Evolutionary conservation across 2,113 vertebrate species (phyloP).

Genomic region (Cheilinus undulatus): DNA sequence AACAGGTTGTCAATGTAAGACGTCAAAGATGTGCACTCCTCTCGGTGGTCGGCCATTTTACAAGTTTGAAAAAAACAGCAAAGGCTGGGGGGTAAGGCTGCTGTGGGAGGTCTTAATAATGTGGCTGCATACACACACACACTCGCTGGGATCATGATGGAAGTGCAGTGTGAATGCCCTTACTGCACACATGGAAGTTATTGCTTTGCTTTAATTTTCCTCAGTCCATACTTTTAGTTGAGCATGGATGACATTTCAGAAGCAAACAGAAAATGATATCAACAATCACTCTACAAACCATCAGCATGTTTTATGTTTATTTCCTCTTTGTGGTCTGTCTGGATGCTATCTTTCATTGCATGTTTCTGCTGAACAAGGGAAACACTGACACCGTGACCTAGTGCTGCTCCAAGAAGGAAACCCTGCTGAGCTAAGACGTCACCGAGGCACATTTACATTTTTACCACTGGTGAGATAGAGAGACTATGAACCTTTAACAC

Average conservation of each 20-base stretch:
- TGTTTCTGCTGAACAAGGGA: constrained; percentile 41
- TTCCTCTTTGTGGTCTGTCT: neutral
- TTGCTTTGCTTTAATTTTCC: constrained; percentile 1
- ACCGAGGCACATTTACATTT: constrained; percentile 17
- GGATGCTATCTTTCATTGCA: constrained; percentile 13
- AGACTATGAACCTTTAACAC: constrained; percentile 1
- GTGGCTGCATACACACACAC: constrained; percentile 4
- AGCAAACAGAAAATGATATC: constrained; percentile 20
- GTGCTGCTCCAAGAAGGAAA: constrained; percentile 41
- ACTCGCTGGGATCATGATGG: too few relatives aligned
- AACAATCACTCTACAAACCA: neutral
- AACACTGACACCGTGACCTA: constrained; percentile 48
- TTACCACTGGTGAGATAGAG: neutral
- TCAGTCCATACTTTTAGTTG: neutral
- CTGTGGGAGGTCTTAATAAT: constrained; percentile 45
- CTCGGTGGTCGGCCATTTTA: constrained; percentile 59
- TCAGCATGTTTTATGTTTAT: neutral
- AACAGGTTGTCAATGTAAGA: constrained; percentile 17
- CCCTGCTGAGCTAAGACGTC: constrained; percentile 7
- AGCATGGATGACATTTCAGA: constrained; percentile 11
- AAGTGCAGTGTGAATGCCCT: neutral
- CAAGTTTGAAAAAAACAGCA: constrained; percentile 37
- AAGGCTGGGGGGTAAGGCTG: constrained; percentile 22
- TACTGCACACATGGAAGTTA: neutral
- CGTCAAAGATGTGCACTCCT: constrained; percentile 18